Conservation (phyloP, 2,888 invertebrate species). For the Teleogryllus oceanicus region DNA sequence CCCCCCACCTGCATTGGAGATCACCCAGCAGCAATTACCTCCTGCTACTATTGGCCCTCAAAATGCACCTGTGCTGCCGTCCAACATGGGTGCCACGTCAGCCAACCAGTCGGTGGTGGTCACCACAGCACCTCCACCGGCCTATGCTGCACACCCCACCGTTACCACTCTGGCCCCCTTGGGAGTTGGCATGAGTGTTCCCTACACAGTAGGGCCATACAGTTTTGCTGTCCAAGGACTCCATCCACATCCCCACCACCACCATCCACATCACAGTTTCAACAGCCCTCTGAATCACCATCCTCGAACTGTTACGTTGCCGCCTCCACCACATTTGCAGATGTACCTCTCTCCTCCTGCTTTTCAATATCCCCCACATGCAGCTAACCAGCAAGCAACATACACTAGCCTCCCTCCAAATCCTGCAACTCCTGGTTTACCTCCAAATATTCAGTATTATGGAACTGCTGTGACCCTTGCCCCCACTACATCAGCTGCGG, state of each 20-base stretch:
- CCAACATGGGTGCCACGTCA: neutral
- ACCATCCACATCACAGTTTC: slow-evolving; percentile 49
- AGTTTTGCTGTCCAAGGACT: slow-evolving; percentile 55
- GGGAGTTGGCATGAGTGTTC: slow-evolving; percentile 50
- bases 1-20: slow-evolving; percentile 48
- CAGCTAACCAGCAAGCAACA: slow-evolving; percentile 41
- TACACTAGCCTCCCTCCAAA: slow-evolving; percentile 39
- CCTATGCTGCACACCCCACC: slow-evolving; percentile 49
- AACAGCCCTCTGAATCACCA: slow-evolving; percentile 45
- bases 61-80: neutral
- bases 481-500: slow-evolving; percentile 44
- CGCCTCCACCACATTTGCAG: slow-evolving; percentile 52
- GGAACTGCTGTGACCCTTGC: slow-evolving; percentile 51
- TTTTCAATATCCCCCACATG: slow-evolving; percentile 49
- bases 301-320: slow-evolving; percentile 43
- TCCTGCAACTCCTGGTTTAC: slow-evolving; percentile 38
- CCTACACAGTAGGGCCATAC: slow-evolving; percentile 61
- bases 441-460: slow-evolving; percentile 51
- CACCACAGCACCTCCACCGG: slow-evolving; percentile 52
- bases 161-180: slow-evolving; percentile 59
- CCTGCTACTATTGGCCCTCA: slow-evolving; percentile 23
- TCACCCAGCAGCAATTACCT: slow-evolving; percentile 39
- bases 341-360: slow-evolving; percentile 51
- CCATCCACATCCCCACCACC: slow-evolving; percentile 57
- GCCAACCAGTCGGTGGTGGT: slow-evolving; percentile 49